Evolutionary conservation across 2,888 invertebrate species (phyloP).

Genomic region (Drosophila yooni): DNA sequence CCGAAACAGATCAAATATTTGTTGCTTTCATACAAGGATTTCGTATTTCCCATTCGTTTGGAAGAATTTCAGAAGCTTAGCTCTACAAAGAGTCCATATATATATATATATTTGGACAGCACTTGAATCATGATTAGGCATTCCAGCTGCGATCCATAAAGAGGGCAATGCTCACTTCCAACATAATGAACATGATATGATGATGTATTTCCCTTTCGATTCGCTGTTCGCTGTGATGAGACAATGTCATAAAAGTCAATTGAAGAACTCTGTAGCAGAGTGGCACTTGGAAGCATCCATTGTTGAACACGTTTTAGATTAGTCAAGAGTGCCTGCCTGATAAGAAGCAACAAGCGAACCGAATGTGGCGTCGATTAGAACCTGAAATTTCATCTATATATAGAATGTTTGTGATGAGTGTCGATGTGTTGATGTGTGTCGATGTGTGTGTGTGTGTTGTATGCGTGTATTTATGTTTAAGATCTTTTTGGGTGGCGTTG

Average conservation of each 20-base stretch:
- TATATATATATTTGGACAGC: neutral
- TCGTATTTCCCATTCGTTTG: neutral
- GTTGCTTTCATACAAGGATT: neutral
- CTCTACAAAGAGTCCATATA: no score
- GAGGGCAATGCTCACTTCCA: conserved; percentile 30
- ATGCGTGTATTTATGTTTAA: conserved; percentile 3
- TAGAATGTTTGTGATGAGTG: neutral
- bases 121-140: neutral
- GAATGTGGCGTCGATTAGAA: conserved; percentile 36
- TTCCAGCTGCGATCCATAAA: conserved; percentile 19
- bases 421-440: neutral
- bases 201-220: conserved; percentile 8
- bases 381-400: conserved; percentile 15
- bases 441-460: conserved; percentile 17
- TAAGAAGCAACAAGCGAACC: conserved; percentile 34
- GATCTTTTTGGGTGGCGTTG: conserved; percentile 37
- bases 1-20: neutral
- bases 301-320: conserved; percentile 36
- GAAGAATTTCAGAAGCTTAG: neutral
- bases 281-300: conserved; percentile 7
- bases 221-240: conserved; percentile 34
- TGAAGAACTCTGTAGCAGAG: conserved; percentile 27
- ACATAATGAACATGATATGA: conserved; percentile 7
- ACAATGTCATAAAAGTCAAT: conserved; percentile 64
- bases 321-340: conserved; percentile 23